Base-by-base conservation (phyloP, 2,113 vertebrate genomes). In the Gracilinanus agilis region DNA sequence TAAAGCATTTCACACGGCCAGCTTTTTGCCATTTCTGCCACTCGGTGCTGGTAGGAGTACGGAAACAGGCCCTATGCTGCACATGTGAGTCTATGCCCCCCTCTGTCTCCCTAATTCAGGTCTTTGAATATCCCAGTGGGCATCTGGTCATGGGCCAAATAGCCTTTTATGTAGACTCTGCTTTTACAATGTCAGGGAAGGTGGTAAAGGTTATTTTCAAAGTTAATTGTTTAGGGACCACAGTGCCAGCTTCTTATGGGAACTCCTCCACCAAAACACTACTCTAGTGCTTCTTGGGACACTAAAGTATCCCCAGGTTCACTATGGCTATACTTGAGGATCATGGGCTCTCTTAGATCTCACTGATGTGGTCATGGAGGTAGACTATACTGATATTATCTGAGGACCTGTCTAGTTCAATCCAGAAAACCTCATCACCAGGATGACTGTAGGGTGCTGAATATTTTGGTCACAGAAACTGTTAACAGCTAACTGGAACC, bases 1-100 rank as follows among this genome's bases (percentile, higher is more conserved):
- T 99, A 98, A 99, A 99, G 98, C 99, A 99, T 97, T 99, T 99
- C 98, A 99, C 99, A 98, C 99, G 99, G 90, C 99, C 99, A 0
- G 99, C 99, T 83, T 99, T 99, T 98, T 99, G 99, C 98, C 99
- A 99, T 98, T 99, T 99, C 98, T 99, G 99, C 98, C 99, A 99
- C 89, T 98, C 99, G 95, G 99, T 99, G 99, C 98, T 99, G 97
- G 98, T 99, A 92, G 99, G 99, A 0, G 99, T 99, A 0, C 98
- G 99, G 95, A 99, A 99, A 97, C 99, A 99, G 98, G 99, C 99
- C 97, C 99, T 99, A 96, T 99, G 99, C 98, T 99, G 99, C 98
- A 98, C 99, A 96, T 98, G 99, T 99, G 98, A 99, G 99, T 98
- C 19, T 7, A 19, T 7, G 34, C 7, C 0, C 55, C 93, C 1